Percentiles rank a stretch among this genome's conserved stretches.
Evolutionary conservation across 2,888 invertebrate genomes (phyloP).

Genomic region (Furcula furcula): DNA sequence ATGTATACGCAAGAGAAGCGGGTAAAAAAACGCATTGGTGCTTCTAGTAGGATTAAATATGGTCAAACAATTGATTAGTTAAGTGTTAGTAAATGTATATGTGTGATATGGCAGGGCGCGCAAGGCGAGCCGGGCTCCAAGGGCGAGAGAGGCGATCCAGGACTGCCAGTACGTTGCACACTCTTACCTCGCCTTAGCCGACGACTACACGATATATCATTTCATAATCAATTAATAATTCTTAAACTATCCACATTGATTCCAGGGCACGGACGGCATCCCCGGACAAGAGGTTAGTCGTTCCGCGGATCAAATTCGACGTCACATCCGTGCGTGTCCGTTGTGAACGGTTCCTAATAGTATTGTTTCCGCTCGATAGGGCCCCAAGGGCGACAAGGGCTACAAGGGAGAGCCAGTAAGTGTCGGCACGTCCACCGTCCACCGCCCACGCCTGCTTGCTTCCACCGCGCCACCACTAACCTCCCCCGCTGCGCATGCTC

Average conservation of each 20-base stretch:
- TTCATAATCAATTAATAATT: no score
- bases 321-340: background rate
- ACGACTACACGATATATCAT: no score
- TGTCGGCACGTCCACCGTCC: conserved; percentile 36
- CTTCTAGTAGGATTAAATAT: no score
- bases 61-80: no score
- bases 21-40: no score
- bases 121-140: conserved; percentile 96
- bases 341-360: background rate
- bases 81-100: conserved; percentile 6
- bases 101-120: conserved; percentile 86
- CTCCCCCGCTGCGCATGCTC: conserved; percentile 18
- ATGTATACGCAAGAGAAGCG: no score
- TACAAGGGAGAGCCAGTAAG: conserved; percentile 92
- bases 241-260: conserved; percentile 39
- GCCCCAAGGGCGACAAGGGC: conserved; percentile 94
- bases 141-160: conserved; percentile 96
- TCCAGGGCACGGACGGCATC: conserved; percentile 96
- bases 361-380: conserved; percentile 80
- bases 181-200: background rate
- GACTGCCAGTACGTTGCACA: conserved; percentile 89
- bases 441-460: conserved; percentile 15
- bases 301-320: background rate
- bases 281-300: conserved; percentile 92
- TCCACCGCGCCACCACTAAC: conserved; percentile 25